Conservation (phyloP, 2,797 vertebrate species). For the Ceyx erithaca region DNA sequence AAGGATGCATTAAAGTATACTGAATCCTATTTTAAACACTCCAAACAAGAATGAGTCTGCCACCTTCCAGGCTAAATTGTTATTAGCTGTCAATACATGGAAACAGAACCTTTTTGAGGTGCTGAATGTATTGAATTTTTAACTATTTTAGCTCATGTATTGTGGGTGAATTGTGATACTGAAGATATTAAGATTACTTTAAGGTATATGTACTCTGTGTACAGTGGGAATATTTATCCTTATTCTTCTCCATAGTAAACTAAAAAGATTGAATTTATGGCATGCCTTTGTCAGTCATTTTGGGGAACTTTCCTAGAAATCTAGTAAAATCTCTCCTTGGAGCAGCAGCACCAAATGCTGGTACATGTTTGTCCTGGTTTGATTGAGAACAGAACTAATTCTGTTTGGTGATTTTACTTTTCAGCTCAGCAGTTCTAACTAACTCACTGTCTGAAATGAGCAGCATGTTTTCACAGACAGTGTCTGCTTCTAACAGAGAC, state of each 20-base stretch:
- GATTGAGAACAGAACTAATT: too few relatives aligned
- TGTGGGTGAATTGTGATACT: background rate
- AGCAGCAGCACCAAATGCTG: background rate
- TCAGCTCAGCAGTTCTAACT: too few relatives aligned
- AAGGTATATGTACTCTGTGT: background rate
- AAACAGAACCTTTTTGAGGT: background rate
- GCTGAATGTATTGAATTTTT: background rate
- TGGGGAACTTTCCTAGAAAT: background rate
- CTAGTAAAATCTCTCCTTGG: background rate
- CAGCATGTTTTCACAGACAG: too few relatives aligned
- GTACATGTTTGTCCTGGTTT: too few relatives aligned
- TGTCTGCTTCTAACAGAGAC: too few relatives aligned
- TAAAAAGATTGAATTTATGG: background rate
- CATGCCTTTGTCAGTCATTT: background rate
- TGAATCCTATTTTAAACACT: background rate
- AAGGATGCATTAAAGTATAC: background rate
- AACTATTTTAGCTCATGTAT: background rate
- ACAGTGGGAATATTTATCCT: background rate
- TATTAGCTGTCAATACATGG: background rate
- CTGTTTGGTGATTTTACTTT: too few relatives aligned
- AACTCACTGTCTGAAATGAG: too few relatives aligned
- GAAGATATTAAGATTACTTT: background rate
- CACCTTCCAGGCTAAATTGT: background rate
- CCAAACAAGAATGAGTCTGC: background rate
- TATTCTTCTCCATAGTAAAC: background rate